A percentile compares a stretch with the other conserved stretches of the same genome.
Conservation (phyloP, 1,140 invertebrate genomes). For the Hylaeus volcanicus region DNA sequence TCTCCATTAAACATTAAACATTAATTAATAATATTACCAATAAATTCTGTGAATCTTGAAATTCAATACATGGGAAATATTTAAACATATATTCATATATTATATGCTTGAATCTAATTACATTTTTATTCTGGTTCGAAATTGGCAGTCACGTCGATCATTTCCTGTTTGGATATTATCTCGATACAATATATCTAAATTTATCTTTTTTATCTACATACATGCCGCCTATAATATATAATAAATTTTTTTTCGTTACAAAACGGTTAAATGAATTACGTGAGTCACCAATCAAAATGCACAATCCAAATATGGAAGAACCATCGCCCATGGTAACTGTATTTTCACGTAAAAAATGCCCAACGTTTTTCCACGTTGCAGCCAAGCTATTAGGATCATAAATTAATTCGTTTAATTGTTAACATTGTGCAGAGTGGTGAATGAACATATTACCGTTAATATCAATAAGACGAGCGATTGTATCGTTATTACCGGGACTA, state of each 20-base stretch:
- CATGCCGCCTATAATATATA: neutral
- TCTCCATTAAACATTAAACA: neutral
- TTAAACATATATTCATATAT: neutral
- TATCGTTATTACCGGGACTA: conserved; percentile 44
- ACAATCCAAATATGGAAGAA: conserved; percentile 50
- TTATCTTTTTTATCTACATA: neutral
- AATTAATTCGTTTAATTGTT: neutral
- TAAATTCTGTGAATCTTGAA: neutral
- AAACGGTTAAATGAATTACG: conserved; percentile 17
- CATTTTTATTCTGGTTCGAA: neutral
- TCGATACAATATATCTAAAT: neutral
- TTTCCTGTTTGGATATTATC: neutral
- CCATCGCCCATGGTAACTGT: conserved; percentile 2
- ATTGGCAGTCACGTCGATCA: too few species aligned
- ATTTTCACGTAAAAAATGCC: neutral
- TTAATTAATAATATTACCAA: neutral
- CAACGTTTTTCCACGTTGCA: neutral
- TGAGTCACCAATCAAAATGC: conserved; percentile 42
- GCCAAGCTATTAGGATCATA: neutral
- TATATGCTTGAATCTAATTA: neutral
- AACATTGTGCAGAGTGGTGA: neutral
- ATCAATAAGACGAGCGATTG: conserved; percentile 15
- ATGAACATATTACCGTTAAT: neutral
- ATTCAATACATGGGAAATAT: neutral
- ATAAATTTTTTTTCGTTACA: conserved; percentile 11